Percentiles rank a stretch among this genome's conserved stretches.
These are phyloP conservation scores for Perodicticus potto DNA, from an alignment of 2,797 vertebrate species.

Conservation along the genomic window DNA sequence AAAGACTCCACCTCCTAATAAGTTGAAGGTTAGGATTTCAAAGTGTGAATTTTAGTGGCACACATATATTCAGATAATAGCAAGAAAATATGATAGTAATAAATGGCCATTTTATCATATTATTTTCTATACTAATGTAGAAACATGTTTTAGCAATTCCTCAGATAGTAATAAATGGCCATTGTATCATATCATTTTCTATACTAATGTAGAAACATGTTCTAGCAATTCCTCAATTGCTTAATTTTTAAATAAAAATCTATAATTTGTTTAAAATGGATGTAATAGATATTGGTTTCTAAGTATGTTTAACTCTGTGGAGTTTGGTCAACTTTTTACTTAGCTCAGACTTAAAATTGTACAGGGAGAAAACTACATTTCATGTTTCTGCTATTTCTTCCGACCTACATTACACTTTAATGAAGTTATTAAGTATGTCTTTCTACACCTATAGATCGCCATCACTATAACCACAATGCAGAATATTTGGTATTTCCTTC, in stretches of 20 bases:
- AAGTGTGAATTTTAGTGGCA: background rate
- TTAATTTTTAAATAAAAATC: constrained; percentile 35
- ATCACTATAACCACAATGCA: background rate
- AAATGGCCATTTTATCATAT: background rate
- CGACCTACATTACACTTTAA: background rate
- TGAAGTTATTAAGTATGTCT: background rate
- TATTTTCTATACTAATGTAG: background rate
- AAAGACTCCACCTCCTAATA: background rate
- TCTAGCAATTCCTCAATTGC: background rate
- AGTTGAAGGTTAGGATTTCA: background rate
- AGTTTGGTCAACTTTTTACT: background rate
- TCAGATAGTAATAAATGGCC: background rate
- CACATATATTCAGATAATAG: background rate
- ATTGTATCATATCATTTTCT: background rate
- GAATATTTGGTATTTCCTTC: constrained; percentile 29
- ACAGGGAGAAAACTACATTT: background rate
- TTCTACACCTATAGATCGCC: background rate
- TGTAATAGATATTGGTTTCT: background rate
- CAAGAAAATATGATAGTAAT: background rate
- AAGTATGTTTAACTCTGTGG: background rate
- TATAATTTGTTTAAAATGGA: background rate
- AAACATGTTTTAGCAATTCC: background rate
- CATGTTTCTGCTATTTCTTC: background rate
- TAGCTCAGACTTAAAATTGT: constrained; percentile 2
- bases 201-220: background rate